phyloP scores from a whole-genome alignment of 2,113 vertebrate genomes.

The Artemisiospiza belli region DNA sequence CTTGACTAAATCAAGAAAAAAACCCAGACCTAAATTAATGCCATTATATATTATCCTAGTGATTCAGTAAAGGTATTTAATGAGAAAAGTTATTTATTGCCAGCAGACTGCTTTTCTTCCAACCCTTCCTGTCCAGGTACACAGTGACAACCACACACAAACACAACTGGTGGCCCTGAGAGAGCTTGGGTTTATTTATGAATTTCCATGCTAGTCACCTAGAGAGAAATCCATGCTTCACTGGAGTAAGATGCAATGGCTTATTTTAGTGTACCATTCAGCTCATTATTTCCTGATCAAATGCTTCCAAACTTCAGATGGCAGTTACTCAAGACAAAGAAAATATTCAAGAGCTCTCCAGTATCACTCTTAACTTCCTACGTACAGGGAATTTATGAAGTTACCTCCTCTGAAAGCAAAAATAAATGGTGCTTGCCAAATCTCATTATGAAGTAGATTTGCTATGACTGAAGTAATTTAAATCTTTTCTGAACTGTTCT shows the following conservation, averaged over 20 bases:
- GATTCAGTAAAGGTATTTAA: background rate
- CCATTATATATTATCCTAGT: background rate
- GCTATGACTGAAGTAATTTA: constrained; percentile 17
- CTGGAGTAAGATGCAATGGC: background rate
- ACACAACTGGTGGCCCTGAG: background rate
- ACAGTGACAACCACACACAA: background rate
- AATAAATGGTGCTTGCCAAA: constrained; percentile 39
- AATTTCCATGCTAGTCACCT: background rate
- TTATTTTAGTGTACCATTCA: background rate
- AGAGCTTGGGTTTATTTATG: background rate
- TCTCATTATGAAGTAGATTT: background rate
- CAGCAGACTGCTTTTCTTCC: background rate
- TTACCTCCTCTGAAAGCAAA: constrained; percentile 5
- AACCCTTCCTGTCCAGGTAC: background rate
- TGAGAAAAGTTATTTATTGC: background rate
- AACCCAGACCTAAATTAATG: background rate
- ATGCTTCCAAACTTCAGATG: background rate
- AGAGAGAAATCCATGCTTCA: background rate
- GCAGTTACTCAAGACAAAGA: constrained; percentile 6
- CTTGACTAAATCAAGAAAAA: background rate
- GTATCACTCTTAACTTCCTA: background rate
- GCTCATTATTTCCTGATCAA: constrained; percentile 17
- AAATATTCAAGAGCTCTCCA: background rate
- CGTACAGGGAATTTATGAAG: background rate
- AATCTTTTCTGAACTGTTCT: background rate